phyloP scores from a whole-genome alignment of 2,888 invertebrate genomes.

The Cheilosia pagana region DNA sequence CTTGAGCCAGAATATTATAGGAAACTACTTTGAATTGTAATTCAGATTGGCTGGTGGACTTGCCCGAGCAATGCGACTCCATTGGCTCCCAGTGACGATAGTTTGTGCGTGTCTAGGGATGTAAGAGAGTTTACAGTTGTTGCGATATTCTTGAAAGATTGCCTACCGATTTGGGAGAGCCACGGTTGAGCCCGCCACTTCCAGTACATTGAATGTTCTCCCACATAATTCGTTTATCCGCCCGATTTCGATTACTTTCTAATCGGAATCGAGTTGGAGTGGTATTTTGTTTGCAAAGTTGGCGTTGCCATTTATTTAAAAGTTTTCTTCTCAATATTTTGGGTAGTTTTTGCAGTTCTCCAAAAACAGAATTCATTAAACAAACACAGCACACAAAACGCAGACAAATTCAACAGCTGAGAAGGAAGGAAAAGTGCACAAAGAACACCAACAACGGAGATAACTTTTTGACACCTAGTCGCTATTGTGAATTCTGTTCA shows the following conservation, averaged over 20 bases:
- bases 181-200: too few species aligned
- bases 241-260: neutral
- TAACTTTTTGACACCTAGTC: neutral
- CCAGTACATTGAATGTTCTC: neutral
- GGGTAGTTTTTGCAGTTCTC: neutral
- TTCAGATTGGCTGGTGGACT: neutral
- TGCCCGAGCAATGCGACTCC: neutral
- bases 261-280: neutral
- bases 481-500: too few species aligned
- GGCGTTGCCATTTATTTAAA: neutral
- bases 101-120: neutral
- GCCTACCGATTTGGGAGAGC: too few species aligned
- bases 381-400: neutral
- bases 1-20: constrained; percentile 95
- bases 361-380: constrained; percentile 25
- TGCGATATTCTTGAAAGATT: too few species aligned
- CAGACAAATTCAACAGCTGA: neutral
- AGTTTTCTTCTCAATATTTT: neutral
- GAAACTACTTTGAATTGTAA: constrained; percentile 88
- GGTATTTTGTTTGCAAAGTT: neutral
- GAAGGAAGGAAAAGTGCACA: neutral
- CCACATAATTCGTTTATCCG: neutral
- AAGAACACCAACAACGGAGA: too few species aligned
- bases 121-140: too few species aligned
- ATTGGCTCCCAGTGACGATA: constrained; percentile 29